Evolutionary conservation across 2,888 invertebrate species (phyloP).

Genomic region (Caradrina kadenii): DNA sequence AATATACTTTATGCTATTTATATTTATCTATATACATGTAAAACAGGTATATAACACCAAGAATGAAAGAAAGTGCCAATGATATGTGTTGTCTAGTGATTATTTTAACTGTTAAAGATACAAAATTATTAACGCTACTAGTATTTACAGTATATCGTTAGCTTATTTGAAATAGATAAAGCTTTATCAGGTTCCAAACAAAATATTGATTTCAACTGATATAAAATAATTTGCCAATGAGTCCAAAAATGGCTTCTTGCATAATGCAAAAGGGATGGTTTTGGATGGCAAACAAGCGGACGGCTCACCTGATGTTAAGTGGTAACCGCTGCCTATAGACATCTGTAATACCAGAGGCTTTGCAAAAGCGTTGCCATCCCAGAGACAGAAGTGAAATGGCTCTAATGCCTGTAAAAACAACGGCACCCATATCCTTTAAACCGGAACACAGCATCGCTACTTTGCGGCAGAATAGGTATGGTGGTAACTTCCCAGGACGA

Average conservation of each 20-base stretch:
- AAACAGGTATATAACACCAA: slow-evolving; percentile 84
- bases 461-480: too few relatives aligned
- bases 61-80: slow-evolving; percentile 87
- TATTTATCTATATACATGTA: slow-evolving; percentile 76
- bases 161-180: slow-evolving; percentile 67
- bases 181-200: slow-evolving; percentile 46
- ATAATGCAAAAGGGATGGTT: not conserved
- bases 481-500: too few relatives aligned
- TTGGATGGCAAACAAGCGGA: too few relatives aligned
- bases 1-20: slow-evolving; percentile 63
- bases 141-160: slow-evolving; percentile 76
- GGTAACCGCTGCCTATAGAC: too few relatives aligned
- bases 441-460: too few relatives aligned
- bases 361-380: too few relatives aligned
- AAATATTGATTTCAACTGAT: not conserved
- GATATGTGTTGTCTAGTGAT: slow-evolving; percentile 89
- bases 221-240: not conserved
- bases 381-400: too few relatives aligned
- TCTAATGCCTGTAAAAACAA: too few relatives aligned
- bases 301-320: too few relatives aligned
- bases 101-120: slow-evolving; percentile 77
- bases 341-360: too few relatives aligned
- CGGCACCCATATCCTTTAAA: too few relatives aligned
- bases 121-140: slow-evolving; percentile 83
- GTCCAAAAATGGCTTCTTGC: slow-evolving; percentile 6